Evolutionary conservation across 2,113 vertebrate genomes (phyloP), one percentile per base, ranked within the genome.

Genomic region (Lamprologus lemairii): DNA sequence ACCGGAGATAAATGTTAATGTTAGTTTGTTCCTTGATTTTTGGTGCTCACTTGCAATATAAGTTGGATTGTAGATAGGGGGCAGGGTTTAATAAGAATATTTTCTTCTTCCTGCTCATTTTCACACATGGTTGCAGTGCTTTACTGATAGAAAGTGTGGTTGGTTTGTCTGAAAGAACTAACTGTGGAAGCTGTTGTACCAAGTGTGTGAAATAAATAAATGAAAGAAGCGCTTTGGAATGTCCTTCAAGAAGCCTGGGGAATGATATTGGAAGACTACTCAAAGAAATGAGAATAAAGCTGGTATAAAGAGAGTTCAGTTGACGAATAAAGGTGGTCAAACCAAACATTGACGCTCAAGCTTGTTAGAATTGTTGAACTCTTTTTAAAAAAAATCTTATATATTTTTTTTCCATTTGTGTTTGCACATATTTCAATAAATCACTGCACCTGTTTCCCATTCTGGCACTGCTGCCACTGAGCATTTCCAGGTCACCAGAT

Each of bases 1-100:
- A 51, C 47, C 0, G 1, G n/a, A 54, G 53, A 51, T 19, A 19
- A 12, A 3, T 23, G n/a, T 23, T 12, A 54, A 54, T 54, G 6
- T 54, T 54, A 23, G 53, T 54, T 23, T 55, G 10, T 55, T 54
- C n/a, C 53, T 3, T 23, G 53, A 7, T 4, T 54, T 7, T 54
- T 54, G 53, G n/a, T 54, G 3, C 10, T 1, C 53, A 54, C n/a
- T 54, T 54, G n/a, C 10, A 54, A 54, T 54, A 54, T 3, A 54
- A 54, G 6, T 54, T 54, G 53, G 53, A 54, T 4, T 23, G 53
- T 23, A 54, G 53, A 23, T 23, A 51, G n/a, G n/a, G 6, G 10
- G 10, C 53, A 13, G 11, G 53, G 53, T 23, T 55, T 13, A 55
- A 55, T 21, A 54, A 54, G 51, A 11, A 54, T 54, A 55, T 7